Conservation (phyloP, 2,113 vertebrate species). For the Oreotragus oreotragus region DNA sequence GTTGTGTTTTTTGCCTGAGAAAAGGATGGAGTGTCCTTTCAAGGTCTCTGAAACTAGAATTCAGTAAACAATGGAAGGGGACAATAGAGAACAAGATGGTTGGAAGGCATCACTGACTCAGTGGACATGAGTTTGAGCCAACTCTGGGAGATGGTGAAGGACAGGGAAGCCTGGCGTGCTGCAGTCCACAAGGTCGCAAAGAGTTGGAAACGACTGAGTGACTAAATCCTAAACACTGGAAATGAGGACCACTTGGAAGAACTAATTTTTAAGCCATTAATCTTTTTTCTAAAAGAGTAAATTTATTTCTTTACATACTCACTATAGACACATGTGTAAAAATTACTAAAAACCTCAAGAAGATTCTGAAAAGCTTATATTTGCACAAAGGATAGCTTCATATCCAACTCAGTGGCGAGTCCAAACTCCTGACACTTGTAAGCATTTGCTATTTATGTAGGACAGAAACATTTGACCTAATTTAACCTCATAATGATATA, state of each 20-base stretch:
- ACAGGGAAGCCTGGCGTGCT: neutral
- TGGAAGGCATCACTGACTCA: neutral
- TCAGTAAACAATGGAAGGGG: constrained; percentile 37
- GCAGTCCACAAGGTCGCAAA: neutral
- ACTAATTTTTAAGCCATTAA: neutral
- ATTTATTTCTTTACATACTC: neutral
- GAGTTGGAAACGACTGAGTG: neutral
- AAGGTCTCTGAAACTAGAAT: constrained; percentile 38
- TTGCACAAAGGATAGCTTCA: neutral
- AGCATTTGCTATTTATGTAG: neutral
- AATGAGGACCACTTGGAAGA: neutral
- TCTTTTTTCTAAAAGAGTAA: neutral
- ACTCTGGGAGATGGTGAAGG: neutral
- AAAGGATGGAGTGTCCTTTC: constrained; percentile 12
- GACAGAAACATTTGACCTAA: neutral
- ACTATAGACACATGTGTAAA: neutral
- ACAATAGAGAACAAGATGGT: neutral
- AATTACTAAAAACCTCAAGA: neutral
- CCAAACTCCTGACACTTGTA: neutral
- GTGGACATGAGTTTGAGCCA: neutral
- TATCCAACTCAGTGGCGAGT: neutral
- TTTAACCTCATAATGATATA: neutral
- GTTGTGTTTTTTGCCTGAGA: constrained; percentile 26
- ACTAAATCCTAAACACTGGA: neutral
- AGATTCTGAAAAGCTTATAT: neutral